Conservation (phyloP, 1,140 invertebrate species). For the Danaus plexippus region DNA sequence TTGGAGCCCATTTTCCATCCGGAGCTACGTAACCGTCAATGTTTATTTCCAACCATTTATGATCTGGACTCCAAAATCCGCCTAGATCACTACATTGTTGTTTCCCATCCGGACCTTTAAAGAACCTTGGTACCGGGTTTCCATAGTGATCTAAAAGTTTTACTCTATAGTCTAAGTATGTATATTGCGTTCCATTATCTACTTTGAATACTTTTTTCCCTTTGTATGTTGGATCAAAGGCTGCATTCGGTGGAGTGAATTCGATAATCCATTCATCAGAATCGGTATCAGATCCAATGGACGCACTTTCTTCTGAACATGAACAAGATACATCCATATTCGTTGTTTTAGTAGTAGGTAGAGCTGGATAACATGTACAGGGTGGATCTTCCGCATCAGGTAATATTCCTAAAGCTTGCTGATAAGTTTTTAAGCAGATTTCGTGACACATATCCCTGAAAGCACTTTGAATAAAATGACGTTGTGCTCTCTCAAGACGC, state of each 20-base stretch:
- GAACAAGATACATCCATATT: constrained; percentile 48
- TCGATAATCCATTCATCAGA: constrained; percentile 62
- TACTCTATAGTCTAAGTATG: constrained; percentile 55
- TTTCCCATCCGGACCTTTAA: constrained; percentile 58
- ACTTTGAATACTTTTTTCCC: constrained; percentile 41
- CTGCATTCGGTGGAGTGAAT: constrained; percentile 57
- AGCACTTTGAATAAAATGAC: constrained; percentile 53
- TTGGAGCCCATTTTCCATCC: constrained; percentile 55
- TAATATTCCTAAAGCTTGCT: constrained; percentile 55
- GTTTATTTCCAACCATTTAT: constrained; percentile 60
- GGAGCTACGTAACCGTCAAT: constrained; percentile 53
- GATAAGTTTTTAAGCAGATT: constrained; percentile 62
- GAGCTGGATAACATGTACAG: constrained; percentile 46
- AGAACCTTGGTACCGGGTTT: constrained; percentile 55
- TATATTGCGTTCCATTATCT: constrained; percentile 46
- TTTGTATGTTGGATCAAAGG: constrained; percentile 50
- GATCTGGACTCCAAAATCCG: constrained; percentile 57
- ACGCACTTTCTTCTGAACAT: constrained; percentile 43
- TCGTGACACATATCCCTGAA: constrained; percentile 59
- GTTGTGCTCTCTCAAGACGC: constrained; percentile 48
- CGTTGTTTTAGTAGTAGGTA: constrained; percentile 29
- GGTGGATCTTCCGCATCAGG: constrained; percentile 47
- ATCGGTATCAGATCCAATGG: constrained; percentile 47
- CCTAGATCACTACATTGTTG: constrained; percentile 60
- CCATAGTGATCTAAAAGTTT: constrained; percentile 54